A percentile compares a stretch with the other conserved stretches of the same genome.
Conservation (phyloP, 1,140 invertebrate genomes). For the Schlechtendalia chinensis region DNA sequence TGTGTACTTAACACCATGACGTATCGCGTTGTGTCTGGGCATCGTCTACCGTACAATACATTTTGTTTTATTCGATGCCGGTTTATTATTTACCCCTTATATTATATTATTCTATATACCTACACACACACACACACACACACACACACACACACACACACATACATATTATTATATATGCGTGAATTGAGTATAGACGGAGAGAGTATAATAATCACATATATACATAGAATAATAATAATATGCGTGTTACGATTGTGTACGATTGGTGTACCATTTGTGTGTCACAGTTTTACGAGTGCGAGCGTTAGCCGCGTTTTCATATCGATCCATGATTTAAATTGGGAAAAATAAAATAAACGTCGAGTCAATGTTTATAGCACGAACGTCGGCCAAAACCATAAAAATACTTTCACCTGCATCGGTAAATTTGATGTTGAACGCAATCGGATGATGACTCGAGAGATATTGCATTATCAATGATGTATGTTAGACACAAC, state of each 20-base stretch:
- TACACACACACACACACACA: neutral
- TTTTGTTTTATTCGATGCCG: conserved; percentile 47
- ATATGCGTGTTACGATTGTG: neutral
- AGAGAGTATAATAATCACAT: conserved; percentile 5
- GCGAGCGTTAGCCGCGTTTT: neutral
- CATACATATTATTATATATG: neutral
- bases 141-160: neutral
- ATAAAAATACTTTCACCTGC: neutral
- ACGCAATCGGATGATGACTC: neutral
- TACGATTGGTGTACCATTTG: neutral
- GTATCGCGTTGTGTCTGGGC: conserved; percentile 46
- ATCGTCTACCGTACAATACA: neutral
- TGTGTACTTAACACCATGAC: conserved; percentile 50
- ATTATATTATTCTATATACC: conserved; percentile 19
- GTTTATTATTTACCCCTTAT: conserved; percentile 49
- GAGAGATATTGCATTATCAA: no score
- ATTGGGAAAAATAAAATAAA: neutral
- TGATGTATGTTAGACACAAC: no score
- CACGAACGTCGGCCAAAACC: neutral
- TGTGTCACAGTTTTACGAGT: neutral
- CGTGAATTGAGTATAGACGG: no score
- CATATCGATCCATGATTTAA: neutral
- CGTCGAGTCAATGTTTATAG: neutral
- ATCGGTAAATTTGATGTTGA: neutral
- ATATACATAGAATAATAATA: conserved; percentile 8